Base-by-base conservation (phyloP, 2,888 invertebrate genomes). In the Campoplex capitator region DNA sequence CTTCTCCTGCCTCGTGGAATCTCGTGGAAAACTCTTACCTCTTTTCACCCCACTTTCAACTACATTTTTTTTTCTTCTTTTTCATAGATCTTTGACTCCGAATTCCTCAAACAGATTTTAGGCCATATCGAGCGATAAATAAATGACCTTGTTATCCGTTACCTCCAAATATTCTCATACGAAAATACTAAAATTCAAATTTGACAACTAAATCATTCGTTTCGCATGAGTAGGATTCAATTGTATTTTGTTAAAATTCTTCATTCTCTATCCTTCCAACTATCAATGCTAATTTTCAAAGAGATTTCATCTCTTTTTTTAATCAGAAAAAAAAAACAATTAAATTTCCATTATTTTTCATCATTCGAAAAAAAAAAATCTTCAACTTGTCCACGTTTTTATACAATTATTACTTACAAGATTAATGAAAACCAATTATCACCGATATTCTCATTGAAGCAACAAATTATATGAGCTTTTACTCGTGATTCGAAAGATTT, bases 1-100 rank as follows among this genome's bases (percentile, higher is more conserved):
- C 42, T 38, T 45, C 48, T 54, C 16, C 0, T 4, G 7, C 32
- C 48, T 54, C 16, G 0, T 16, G 6, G 16, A 62, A 32, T 32
- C 23, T 23, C 16, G n/a, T 42, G 62, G 62, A 76, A 76, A 76
- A 76, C 76, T 78, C 38, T 78, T 68, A 18, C 68, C 54, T 78
- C 38, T 13, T 42, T 23, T n/a, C 18, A 42, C 54, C 6, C 68
- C 68, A 38, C 23, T 54, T 28, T 78, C 48, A 6, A 18, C 35
- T 18, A 38, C 54, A 51, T 7, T 35, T 54, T 77, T 74, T 74
- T 42, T 18, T 23, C 54, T 35, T 7, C n/a, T 54, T 77, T 74
- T 74, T 42, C 68, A n/a, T n/a, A n/a, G n/a, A n/a, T 62, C 51
- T 62, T 32, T 32, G 16, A 32, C 32, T 42, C 11, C 4, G 68